Evolutionary conservation across 2,797 vertebrate genomes (phyloP), one percentile per base, ranked within the genome.

Genomic region (Clarias pachynema): DNA sequence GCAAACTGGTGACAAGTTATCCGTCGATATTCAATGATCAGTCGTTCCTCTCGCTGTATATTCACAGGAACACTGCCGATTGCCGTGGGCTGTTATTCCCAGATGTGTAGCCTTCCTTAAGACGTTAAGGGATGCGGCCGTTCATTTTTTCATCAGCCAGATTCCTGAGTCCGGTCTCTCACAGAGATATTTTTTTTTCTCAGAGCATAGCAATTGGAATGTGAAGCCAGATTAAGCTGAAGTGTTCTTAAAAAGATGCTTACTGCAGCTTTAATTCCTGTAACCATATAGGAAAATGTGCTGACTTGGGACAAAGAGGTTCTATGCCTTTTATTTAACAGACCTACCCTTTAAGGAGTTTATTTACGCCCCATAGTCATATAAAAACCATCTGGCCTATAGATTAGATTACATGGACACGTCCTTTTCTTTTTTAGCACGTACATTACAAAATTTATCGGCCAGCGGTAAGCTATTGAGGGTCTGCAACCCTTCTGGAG

Each of bases 381-480:
- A 90, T 89, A 90, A 92, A 91, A 89, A 78, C 89, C 90, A 91
- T 91, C 91, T 92, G 91, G 84, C 78, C 75, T 62, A 89, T 84
- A 88, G 90, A 90, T 91, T 91, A 85, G 86, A 89, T 91, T 89
- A 87, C 89, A 88, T 69, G 72, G 77, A 86, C 83, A 79, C 83
- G 82, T 65, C 85, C 84, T 75, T 89, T 89, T 89, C 79, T 87
- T 83, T 90, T 89, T 68, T 81, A 53, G 78, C 72, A 62, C 65
- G 79, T 82, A 84, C 78, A 79, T n/a, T n/a, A 68, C 56, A 31
- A 68, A 80, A 53, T 84, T 78, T 86, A 40, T 69, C 69, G 44
- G 82, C 80, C 81, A 81, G 53, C 29, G 37, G 80, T 26, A 68
- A 40, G 26, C 83, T 70, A 20, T 20, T 40, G 40, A 66, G 84